A percentile compares a stretch with the other conserved stretches of the same genome.
phyloP scores from a whole-genome alignment of 2,113 vertebrate genomes.

The Galbula dea region DNA sequence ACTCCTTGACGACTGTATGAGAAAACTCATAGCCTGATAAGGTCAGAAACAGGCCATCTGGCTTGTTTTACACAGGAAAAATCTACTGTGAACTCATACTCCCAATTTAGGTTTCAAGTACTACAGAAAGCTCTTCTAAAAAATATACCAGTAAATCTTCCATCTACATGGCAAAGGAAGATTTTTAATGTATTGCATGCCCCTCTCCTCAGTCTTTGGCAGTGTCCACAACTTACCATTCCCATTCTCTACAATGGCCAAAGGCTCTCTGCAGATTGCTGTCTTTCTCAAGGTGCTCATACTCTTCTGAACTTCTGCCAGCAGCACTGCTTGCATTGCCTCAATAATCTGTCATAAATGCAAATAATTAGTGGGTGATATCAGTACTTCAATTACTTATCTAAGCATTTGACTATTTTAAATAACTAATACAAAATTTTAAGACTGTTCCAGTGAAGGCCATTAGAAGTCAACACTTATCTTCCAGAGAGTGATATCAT shows the following conservation, averaged over 20 bases:
- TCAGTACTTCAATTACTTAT: neutral
- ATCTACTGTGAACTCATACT: neutral
- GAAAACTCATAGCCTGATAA: neutral
- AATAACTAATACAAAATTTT: neutral
- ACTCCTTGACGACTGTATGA: neutral
- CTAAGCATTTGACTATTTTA: neutral
- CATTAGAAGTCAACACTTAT: neutral
- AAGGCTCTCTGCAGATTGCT: neutral
- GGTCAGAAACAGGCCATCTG: neutral
- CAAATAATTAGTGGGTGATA: neutral
- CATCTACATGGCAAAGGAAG: slow-evolving; percentile 3
- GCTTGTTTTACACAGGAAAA: neutral
- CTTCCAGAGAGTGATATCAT: neutral
- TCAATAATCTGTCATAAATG: slow-evolving; percentile 66
- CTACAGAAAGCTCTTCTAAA: neutral
- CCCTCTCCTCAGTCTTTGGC: neutral
- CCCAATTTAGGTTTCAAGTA: neutral
- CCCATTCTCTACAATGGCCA: neutral
- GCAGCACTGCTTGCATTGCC: slow-evolving; percentile 76
- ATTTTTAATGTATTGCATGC: neutral
- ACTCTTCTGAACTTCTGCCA: slow-evolving; percentile 74
- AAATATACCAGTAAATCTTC: neutral
- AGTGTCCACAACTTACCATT: neutral
- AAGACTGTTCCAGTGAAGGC: neutral
- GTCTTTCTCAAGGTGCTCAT: slow-evolving; percentile 22